Conservation (phyloP, 2,888 invertebrate genomes). For the Drosophila mettleri region DNA sequence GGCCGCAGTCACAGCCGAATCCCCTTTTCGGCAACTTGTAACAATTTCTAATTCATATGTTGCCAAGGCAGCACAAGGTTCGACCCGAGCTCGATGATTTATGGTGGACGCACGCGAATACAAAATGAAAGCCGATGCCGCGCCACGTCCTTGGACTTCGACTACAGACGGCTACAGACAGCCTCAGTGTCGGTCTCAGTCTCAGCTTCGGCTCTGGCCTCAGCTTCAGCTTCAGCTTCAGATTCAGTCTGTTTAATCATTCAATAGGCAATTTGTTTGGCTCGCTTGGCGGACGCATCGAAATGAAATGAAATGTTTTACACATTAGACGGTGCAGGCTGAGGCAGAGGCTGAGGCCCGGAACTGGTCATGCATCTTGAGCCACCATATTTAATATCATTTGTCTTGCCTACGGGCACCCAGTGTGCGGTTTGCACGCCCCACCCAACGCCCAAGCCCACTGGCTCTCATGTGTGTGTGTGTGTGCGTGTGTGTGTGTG, state of each 20-base stretch:
- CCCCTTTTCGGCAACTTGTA: slow-evolving; percentile 42
- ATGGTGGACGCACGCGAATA: slow-evolving; percentile 68
- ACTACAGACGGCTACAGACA: not conserved
- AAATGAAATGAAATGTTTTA: slow-evolving; percentile 72
- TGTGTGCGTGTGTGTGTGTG: too few relatives aligned
- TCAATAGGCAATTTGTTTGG: slow-evolving; percentile 80
- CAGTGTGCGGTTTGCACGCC: slow-evolving; percentile 59
- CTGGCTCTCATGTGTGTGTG: slow-evolving; percentile 29
- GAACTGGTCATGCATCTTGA: slow-evolving; percentile 30
- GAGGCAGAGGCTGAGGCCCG: not conserved
- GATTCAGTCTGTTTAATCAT: slow-evolving; percentile 66
- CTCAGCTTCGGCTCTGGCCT: not conserved
- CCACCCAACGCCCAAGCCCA: not conserved
- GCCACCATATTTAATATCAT: slow-evolving; percentile 74
- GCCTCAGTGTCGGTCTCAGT: not conserved
- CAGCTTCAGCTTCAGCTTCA: not conserved
- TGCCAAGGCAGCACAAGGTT: slow-evolving; percentile 38
- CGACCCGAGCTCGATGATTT: slow-evolving; percentile 61
- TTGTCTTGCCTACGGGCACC: slow-evolving; percentile 74
- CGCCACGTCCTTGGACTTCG: slow-evolving; percentile 31
- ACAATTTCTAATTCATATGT: slow-evolving; percentile 79
- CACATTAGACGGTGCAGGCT: slow-evolving; percentile 53
- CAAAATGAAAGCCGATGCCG: slow-evolving; percentile 57
- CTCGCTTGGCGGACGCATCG: slow-evolving; percentile 33
- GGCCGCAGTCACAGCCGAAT: slow-evolving; percentile 2